These are phyloP conservation scores for Caranx ignobilis DNA, from an alignment of 2,113 vertebrate genomes.

Conservation along the genomic window DNA sequence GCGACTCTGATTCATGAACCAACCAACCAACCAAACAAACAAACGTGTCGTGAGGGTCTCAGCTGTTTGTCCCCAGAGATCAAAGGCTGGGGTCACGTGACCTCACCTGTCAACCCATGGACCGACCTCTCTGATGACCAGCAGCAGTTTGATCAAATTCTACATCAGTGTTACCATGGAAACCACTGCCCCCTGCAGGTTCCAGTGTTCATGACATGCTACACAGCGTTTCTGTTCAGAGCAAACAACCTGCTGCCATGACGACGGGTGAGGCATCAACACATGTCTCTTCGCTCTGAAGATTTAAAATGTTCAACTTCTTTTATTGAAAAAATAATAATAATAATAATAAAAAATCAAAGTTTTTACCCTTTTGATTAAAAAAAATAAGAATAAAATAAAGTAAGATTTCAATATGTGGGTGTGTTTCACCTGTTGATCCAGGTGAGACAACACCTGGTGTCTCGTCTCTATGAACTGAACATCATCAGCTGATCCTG, in stretches of 20 bases:
- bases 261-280: background rate
- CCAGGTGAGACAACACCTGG: no score
- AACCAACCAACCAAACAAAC: background rate
- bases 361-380: background rate
- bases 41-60: background rate
- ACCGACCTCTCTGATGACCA: background rate
- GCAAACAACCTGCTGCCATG: background rate
- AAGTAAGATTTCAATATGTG: no score
- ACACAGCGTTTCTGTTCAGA: no score
- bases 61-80: slow-evolving; percentile 8
- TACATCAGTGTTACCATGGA: slow-evolving; percentile 17
- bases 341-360: background rate
- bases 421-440: no score
- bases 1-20: background rate
- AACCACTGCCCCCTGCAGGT: slow-evolving; percentile 24
- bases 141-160: background rate
- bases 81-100: slow-evolving; percentile 17
- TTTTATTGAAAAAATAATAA: slow-evolving; percentile 19
- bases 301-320: background rate
- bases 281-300: background rate
- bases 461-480: no score
- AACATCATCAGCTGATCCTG: no score
- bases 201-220: slow-evolving; percentile 13
- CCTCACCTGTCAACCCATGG: slow-evolving; percentile 1
- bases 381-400: background rate